Base-by-base conservation (phyloP, 2,113 vertebrate genomes). In the Pipa parva region DNA sequence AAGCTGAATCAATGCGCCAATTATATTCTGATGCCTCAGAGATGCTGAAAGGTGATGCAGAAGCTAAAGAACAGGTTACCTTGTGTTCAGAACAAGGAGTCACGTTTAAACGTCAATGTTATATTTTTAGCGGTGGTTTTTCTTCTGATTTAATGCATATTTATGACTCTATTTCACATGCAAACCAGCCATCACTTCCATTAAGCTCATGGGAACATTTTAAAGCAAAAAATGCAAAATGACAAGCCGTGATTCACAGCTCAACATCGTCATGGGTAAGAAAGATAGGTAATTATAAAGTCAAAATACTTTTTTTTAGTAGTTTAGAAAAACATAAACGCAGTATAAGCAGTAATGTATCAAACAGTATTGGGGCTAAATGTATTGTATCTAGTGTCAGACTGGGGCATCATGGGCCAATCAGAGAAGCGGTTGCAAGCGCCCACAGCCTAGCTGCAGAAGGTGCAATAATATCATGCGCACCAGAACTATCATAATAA, bases 121-220 rank as follows among this genome's bases (percentile, higher is more conserved):
- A 39, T 59, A 50, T 68, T 27, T 59, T 37, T 50, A 68, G 56
- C 42, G 12, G 17, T 52, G 21, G 12, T 12, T 65, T 31, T 45
- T 13, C 20, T 7, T 46, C 37, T 28, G 52, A 65, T 46, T 48
- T 10, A 57, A 58, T 58, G 25, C 28, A 46, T 57, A 56, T 57
- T 48, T 59, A 22, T 51, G 59, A 39, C 37, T 56, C 39, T 20
- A 6, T 59, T 50, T 18, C 28, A 20, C 0, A 15, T n/a, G 39
- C 26, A 20, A 72, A 75, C 71, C 57, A 4, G 4, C 33, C 60
- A 71, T 25, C 17, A 29, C 57, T 78, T 74, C 57, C 62, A 36
- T 33, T 78, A 76, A 62, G 55, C 71, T 74, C 73, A 29, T 5
- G 28, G 15, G 15, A 28, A 31, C 13, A 31, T 15, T 13, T 13